Conservation (phyloP, 2,888 invertebrate genomes). For the Chesias legatella region DNA sequence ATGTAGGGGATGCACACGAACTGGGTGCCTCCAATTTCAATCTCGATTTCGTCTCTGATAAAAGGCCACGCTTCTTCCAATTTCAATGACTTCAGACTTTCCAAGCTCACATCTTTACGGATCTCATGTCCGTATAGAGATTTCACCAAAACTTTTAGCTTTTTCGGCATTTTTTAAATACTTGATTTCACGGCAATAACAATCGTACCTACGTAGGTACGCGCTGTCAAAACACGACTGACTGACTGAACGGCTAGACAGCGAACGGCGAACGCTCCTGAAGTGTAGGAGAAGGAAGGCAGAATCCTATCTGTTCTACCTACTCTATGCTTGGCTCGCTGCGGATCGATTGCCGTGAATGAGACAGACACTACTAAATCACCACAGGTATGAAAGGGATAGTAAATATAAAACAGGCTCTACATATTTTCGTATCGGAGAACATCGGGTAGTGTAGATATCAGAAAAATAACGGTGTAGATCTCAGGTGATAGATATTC, state of each 20-base stretch:
- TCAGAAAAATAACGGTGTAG: no score
- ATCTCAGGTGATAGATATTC: no score
- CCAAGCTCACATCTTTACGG: slow-evolving; percentile 74
- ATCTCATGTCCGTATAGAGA: slow-evolving; percentile 75
- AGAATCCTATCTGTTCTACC: no score
- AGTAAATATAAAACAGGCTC: no score
- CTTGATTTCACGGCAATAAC: slow-evolving; percentile 24
- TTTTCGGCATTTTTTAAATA: slow-evolving; percentile 66
- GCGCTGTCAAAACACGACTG: slow-evolving; percentile 43
- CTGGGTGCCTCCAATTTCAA: slow-evolving; percentile 73
- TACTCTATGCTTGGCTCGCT: no score
- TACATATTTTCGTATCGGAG: no score
- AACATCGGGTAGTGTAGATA: no score
- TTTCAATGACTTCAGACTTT: slow-evolving; percentile 66
- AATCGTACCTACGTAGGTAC: slow-evolving; percentile 4
- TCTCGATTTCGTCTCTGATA: slow-evolving; percentile 76
- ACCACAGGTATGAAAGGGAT: no score
- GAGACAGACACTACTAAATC: no score
- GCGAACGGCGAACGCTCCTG: no score
- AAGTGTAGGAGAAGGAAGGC: no score
- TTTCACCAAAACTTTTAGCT: slow-evolving; percentile 73
- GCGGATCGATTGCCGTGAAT: no score
- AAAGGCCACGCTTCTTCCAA: slow-evolving; percentile 77
- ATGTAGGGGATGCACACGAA: slow-evolving; percentile 76
- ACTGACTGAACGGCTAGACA: slow-evolving; percentile 12